Conservation (phyloP, 2,797 vertebrate species). For the Hybognathus amarus region DNA sequence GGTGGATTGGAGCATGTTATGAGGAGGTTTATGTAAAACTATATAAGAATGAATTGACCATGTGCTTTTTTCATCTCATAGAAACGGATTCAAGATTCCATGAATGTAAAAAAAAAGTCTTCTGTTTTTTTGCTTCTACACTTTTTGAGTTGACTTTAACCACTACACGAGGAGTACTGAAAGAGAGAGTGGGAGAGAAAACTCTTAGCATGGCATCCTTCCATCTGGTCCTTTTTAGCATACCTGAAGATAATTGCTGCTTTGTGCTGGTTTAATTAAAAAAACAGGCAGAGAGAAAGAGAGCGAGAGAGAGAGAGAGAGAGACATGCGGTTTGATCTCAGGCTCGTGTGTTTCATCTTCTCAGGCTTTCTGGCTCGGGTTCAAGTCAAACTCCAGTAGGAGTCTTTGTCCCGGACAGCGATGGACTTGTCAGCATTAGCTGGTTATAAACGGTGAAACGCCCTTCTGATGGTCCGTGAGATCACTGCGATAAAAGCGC, state of each 20-base stretch:
- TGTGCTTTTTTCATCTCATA: background rate
- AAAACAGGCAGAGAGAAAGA: conserved; percentile 25
- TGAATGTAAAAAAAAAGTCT: conserved; percentile 55
- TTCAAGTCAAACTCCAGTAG: conserved; percentile 57
- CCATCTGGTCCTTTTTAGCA: conserved; percentile 59
- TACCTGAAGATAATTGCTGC: conserved; percentile 63
- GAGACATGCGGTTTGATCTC: conserved; percentile 47
- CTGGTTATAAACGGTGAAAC: conserved; percentile 51
- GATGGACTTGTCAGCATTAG: conserved; percentile 56
- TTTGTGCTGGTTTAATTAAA: conserved; percentile 58
- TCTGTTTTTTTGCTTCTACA: conserved; percentile 55
- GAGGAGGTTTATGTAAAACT: conserved; percentile 1
- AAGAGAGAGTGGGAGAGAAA: conserved; percentile 32
- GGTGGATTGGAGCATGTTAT: background rate
- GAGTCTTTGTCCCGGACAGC: conserved; percentile 55
- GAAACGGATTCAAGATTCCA: conserved; percentile 50
- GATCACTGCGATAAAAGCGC: conserved; percentile 50
- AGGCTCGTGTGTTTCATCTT: conserved; percentile 54
- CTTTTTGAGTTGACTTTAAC: conserved; percentile 60
- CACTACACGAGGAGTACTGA: conserved; percentile 26
- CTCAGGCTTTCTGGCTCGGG: conserved; percentile 47
- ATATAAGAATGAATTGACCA: background rate
- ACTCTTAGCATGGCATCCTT: conserved; percentile 53
- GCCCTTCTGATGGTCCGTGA: conserved; percentile 49
- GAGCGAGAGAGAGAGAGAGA: background rate